Percentiles rank a stretch among this genome's conserved stretches.
Evolutionary conservation across 2,113 vertebrate species (phyloP).

Genomic region (Vireo altiloquus): DNA sequence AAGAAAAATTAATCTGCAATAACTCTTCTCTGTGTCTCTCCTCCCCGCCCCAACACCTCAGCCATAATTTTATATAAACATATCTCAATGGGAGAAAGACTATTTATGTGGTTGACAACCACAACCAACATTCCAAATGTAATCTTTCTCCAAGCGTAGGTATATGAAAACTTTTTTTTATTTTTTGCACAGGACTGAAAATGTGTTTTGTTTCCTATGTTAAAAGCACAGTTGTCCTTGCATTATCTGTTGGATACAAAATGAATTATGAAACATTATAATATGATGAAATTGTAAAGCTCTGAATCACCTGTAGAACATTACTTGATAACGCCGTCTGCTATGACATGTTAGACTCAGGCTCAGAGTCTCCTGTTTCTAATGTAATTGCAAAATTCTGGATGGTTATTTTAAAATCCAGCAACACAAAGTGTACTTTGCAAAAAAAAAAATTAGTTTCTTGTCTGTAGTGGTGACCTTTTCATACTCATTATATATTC

Average conservation of each 20-base stretch:
- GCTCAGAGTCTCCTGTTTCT: not conserved
- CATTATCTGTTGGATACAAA: not conserved
- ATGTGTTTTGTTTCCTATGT: not conserved
- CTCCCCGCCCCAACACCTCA: fast-evolving
- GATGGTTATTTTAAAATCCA: not conserved
- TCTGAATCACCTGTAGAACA: not conserved
- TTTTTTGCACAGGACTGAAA: not conserved
- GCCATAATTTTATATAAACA: not conserved
- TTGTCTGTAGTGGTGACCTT: not conserved
- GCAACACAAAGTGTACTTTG: not conserved
- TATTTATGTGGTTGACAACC: not conserved
- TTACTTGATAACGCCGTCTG: not conserved
- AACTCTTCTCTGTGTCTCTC: not conserved
- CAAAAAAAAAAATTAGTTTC: not conserved
- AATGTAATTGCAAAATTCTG: not conserved
- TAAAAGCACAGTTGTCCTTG: not conserved
- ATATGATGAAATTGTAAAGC: not conserved
- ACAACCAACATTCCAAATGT: not conserved
- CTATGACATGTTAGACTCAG: not conserved
- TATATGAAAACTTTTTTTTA: not conserved
- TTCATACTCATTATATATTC: not conserved
- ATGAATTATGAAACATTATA: not conserved
- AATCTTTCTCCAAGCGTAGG: not conserved
- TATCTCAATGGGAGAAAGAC: not conserved
- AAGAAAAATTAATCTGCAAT: not conserved